phyloP scores from a whole-genome alignment of 2,113 vertebrate species.

The Fulica atra region DNA sequence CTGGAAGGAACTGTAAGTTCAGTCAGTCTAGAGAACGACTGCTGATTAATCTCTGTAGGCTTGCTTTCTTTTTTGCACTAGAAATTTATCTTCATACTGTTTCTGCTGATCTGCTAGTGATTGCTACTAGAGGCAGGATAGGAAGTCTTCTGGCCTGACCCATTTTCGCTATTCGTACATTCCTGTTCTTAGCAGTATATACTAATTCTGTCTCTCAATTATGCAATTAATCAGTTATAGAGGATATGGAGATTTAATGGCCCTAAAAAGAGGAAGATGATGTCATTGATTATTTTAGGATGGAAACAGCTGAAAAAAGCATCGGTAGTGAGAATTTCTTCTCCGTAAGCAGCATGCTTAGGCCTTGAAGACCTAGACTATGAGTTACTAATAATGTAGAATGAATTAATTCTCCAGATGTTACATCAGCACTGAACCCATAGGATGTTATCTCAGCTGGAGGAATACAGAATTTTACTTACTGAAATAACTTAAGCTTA shows the following conservation, averaged over 20 bases:
- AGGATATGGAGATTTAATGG: conserved; percentile 4
- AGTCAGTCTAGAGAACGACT: not conserved
- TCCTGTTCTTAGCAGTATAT: not conserved
- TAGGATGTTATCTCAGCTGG: conserved; percentile 47
- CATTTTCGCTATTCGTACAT: not conserved
- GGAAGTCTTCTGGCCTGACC: not conserved
- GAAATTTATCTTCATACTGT: not conserved
- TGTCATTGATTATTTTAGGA: conserved; percentile 29
- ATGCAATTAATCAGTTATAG: not conserved
- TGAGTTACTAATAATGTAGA: not conserved
- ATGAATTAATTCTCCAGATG: conserved; percentile 46
- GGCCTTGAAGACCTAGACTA: not conserved
- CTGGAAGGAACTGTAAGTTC: not conserved
- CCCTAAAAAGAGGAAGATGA: not conserved
- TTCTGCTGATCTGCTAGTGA: not conserved
- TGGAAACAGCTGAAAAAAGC: conserved; percentile 15
- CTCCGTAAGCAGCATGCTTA: not conserved
- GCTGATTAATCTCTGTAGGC: not conserved
- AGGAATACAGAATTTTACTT: conserved; percentile 24
- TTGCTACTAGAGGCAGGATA: not conserved
- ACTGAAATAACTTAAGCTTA: not conserved
- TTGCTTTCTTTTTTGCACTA: not conserved
- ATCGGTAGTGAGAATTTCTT: not conserved
- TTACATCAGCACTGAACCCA: not conserved
- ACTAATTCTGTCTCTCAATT: not conserved